phyloP scores from a whole-genome alignment of 2,888 invertebrate genomes.

The Zootermopsis nevadensis region DNA sequence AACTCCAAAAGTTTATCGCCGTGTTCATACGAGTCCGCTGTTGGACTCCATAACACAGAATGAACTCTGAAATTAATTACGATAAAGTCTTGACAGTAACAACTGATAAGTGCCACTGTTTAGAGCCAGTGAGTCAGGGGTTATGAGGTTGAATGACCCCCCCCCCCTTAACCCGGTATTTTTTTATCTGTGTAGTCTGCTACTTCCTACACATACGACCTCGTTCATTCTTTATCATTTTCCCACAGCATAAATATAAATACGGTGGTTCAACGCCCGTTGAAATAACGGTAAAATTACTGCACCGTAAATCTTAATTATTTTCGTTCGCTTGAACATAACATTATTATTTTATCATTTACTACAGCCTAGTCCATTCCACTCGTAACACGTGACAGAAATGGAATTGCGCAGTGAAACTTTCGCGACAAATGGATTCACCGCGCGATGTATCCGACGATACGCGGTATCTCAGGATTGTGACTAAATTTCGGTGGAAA shows the following conservation, averaged over 20 bases:
- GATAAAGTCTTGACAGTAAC: background rate
- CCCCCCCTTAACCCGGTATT: background rate
- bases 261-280: background rate
- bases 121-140: too few species aligned
- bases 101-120: background rate
- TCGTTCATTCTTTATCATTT: constrained; percentile 10
- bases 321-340: background rate
- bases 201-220: background rate
- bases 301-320: background rate
- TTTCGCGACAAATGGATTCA: too few species aligned
- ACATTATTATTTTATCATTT: background rate
- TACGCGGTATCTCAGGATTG: too few species aligned
- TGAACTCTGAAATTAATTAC: too few species aligned
- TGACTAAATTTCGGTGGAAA: too few species aligned
- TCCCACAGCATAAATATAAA: background rate
- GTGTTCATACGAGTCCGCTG: too few species aligned
- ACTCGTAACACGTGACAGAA: too few species aligned
- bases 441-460: too few species aligned
- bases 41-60: too few species aligned
- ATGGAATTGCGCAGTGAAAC: too few species aligned
- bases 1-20: too few species aligned
- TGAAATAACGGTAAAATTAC: background rate
- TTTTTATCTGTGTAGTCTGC: background rate
- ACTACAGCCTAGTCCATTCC: background rate
- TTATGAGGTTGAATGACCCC: background rate